phyloP scores from a whole-genome alignment of 2,797 vertebrate species.

The Periparus ater region DNA sequence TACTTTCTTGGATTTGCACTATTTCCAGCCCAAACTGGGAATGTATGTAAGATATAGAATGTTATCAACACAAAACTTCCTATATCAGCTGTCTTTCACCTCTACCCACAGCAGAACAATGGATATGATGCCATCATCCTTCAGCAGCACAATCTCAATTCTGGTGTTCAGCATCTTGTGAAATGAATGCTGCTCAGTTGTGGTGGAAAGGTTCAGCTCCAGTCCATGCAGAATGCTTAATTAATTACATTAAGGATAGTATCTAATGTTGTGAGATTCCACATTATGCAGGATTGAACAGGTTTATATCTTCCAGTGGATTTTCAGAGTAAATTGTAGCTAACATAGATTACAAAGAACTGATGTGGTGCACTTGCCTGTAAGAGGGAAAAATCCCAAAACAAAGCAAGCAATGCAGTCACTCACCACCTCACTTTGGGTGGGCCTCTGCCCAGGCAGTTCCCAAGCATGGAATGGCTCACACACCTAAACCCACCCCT shows the following conservation, averaged over 20 bases:
- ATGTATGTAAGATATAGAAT: neutral
- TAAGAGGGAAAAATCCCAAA: fast-evolving
- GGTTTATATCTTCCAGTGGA: neutral
- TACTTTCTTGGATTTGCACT: neutral
- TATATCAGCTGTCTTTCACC: neutral
- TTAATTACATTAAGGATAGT: neutral
- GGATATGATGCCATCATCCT: neutral
- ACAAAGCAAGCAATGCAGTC: neutral
- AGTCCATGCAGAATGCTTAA: neutral
- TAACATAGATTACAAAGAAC: neutral
- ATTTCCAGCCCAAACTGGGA: neutral
- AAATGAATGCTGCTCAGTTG: fast-evolving
- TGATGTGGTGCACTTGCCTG: neutral
- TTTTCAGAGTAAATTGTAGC: neutral
- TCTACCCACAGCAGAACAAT: neutral
- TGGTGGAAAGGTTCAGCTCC: neutral
- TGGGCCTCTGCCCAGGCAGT: neutral
- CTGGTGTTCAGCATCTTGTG: neutral
- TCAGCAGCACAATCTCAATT: neutral
- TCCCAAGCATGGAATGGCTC: neutral
- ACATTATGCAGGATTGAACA: neutral
- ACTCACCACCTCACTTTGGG: neutral
- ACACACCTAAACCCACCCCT: neutral
- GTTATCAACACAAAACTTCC: neutral
- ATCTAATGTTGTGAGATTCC: neutral